Base-by-base conservation (phyloP, 2,797 vertebrate genomes). In the Sebastes steindachneri region DNA sequence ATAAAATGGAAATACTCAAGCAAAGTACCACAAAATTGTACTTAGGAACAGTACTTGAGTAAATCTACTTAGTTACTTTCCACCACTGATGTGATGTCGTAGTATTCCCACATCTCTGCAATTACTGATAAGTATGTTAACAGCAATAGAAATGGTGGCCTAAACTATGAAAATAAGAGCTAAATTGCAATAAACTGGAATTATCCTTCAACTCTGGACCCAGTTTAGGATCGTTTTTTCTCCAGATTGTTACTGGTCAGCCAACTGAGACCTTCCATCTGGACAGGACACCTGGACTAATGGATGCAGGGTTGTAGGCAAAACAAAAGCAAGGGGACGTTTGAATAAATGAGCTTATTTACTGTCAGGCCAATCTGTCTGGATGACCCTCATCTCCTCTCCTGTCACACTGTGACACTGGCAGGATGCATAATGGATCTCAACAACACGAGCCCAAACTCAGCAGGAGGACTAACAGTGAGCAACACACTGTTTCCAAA, bases 341-440 rank as follows among this genome's bases (percentile, higher is more conserved):
- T 82, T 86, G 79, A 79, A 80, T 87, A 79, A 85, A 84, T 84
- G 7, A 88, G 68, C 73, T 79, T 82, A 83, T 86, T 86, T 86
- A 68, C 45, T 69, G 70, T 82, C 77, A 80, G 62, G 48, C 55
- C 55, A 82, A 82, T 78, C 68, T 88, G 84, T 83, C 60, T 66
- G 54, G 25, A 73, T 73, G 78, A 77, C 80, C 75, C 75, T 84
- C 48, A 12, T 72, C 72, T 68, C 68, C 53, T 72, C 55, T 70
- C 4, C 51, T 14, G 29, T 63, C 74, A 77, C 9, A 57, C 67
- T 17, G 67, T 33, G 75, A 70, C 58, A 64, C 45, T 48, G 62
- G 23, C 58, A 77, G 75, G 29, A 67, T 73, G 63, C 67, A 83
- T 62, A 71, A 78, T 62, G 14, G 35, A 75, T 19, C 2, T 1